Conservation (phyloP, 2,797 vertebrate species). For the Manis crassicaudata region DNA sequence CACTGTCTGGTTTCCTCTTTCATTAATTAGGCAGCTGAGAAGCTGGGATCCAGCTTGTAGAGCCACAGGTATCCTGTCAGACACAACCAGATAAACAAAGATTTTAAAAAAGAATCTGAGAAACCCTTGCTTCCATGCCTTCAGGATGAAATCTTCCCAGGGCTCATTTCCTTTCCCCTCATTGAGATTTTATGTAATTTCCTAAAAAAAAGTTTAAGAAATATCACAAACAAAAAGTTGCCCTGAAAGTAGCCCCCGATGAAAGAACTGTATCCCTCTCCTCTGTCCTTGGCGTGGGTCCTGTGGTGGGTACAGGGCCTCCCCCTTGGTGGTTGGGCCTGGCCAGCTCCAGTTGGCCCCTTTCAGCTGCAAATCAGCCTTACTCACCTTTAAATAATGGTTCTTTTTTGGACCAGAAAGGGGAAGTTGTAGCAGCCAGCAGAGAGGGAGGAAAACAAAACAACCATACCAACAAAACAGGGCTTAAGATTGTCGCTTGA, state of each 20-base stretch:
- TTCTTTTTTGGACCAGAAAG: constrained; percentile 37
- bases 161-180: constrained; percentile 18
- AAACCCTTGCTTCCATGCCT: neutral
- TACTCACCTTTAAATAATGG: constrained; percentile 22
- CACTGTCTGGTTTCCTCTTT: neutral
- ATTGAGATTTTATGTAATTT: constrained; percentile 49
- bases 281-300: neutral
- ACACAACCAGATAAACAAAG: neutral
- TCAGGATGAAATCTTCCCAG: neutral
- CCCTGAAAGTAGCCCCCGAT: constrained; percentile 60
- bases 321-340: neutral
- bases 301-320: neutral
- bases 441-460: constrained; percentile 59
- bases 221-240: constrained; percentile 51
- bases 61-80: neutral
- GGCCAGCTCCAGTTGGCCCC: neutral
- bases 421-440: constrained; percentile 59
- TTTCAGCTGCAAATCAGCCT: neutral
- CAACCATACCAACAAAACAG: constrained; percentile 73
- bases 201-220: constrained; percentile 63
- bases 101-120: constrained; percentile 37
- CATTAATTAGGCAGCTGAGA: constrained; percentile 33
- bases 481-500: constrained; percentile 58
- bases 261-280: neutral
- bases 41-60: neutral